Conservation (phyloP, 2,113 vertebrate genomes). For the Gobius niger region DNA sequence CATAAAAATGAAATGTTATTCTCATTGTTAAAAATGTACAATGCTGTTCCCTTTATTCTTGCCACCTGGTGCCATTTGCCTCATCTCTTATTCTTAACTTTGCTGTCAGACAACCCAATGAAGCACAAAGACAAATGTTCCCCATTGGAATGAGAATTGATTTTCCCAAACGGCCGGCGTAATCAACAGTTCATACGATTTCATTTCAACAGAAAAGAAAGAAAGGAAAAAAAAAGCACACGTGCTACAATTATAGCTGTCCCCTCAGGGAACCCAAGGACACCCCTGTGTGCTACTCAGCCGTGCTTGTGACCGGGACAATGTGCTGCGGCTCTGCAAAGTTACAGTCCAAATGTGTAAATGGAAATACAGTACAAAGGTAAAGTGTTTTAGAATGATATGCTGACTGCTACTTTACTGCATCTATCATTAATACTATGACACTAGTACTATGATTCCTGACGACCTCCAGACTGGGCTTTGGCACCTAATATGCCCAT, state of each 20-base stretch:
- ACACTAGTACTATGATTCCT: too few relatives aligned
- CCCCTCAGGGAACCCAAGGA: slow-evolving; percentile 36
- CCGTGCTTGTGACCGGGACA: not conserved
- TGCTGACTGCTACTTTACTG: too few relatives aligned
- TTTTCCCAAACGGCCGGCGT: slow-evolving; percentile 56
- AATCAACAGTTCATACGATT: slow-evolving; percentile 66
- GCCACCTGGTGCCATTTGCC: too few relatives aligned
- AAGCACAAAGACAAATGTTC: slow-evolving; percentile 73
- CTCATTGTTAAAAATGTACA: too few relatives aligned
- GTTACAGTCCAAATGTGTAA: not conserved
- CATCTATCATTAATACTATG: too few relatives aligned
- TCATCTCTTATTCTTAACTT: not conserved
- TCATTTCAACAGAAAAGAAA: slow-evolving; percentile 49
- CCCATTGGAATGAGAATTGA: slow-evolving; percentile 72
- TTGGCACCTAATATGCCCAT: too few relatives aligned
- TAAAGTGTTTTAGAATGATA: too few relatives aligned
- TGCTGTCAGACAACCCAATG: slow-evolving; percentile 43
- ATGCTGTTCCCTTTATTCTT: too few relatives aligned
- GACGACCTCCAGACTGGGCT: too few relatives aligned
- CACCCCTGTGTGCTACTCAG: not conserved
- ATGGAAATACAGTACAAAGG: not conserved
- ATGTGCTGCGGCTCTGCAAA: not conserved
- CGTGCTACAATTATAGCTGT: slow-evolving; percentile 15
- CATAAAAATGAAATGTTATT: too few relatives aligned
- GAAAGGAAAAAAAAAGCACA: slow-evolving; percentile 8